Percentiles rank a stretch among this genome's conserved stretches.
Conservation (phyloP, 2,888 invertebrate species). For the Drosophila limbata region DNA sequence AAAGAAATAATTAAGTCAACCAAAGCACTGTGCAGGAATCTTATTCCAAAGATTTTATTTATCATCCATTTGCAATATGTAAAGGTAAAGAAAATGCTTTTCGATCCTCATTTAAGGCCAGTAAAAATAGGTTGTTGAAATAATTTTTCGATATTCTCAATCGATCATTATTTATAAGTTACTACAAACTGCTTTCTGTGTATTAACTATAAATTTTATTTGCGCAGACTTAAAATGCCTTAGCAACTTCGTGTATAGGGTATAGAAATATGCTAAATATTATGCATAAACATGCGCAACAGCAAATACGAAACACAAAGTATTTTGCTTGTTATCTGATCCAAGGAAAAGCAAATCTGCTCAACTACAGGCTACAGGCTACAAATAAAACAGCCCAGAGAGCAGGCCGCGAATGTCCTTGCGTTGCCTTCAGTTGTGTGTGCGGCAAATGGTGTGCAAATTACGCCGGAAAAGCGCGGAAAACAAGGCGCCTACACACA, state of each 20-base stretch:
- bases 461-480: conserved; percentile 65
- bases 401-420: conserved; percentile 52
- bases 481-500: conserved; percentile 33
- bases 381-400: conserved; percentile 35
- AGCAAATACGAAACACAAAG: conserved; percentile 39
- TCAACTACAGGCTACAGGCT: conserved; percentile 19
- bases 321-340: conserved; percentile 49
- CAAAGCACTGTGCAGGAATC: no score
- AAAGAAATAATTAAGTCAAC: no score
- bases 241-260: background rate
- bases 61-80: no score
- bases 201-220: background rate
- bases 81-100: background rate
- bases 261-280: conserved; percentile 46
- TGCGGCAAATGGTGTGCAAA: conserved; percentile 74
- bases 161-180: background rate
- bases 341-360: conserved; percentile 47
- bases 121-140: background rate
- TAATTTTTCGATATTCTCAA: background rate
- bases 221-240: background rate
- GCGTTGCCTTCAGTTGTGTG: conserved; percentile 26
- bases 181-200: background rate
- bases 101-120: background rate
- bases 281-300: conserved; percentile 63
- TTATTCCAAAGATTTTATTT: no score